Base-by-base conservation (phyloP, 1,140 invertebrate genomes). In the Bombus breviceps region DNA sequence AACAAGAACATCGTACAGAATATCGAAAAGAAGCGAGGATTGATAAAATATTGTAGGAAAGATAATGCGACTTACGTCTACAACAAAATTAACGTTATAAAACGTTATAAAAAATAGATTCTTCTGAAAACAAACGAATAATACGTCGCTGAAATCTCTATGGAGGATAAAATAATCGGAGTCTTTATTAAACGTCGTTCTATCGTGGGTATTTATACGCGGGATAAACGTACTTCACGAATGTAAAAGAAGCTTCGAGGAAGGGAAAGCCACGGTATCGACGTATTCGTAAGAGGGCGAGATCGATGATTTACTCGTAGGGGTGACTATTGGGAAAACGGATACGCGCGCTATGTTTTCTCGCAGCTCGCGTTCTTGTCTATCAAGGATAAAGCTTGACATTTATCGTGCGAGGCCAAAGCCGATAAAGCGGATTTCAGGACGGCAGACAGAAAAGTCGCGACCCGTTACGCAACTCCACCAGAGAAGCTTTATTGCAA, bases 251-350 rank as follows among this genome's bases (percentile, higher is more conserved):
- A 66, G 64, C n/a, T 22, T 6, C 3, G 25, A 69, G 41, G 81
- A 69, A 37, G 39, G 39, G 34, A 53, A 68, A 76, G 37, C 73
- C 81, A 34, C 81, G 32, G 64, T 80, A 59, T 41, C 34, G 77
- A 18, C 73, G 73, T 9, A 13, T 37, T 28, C 59, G 39, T 71
- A 39, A 39, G 77, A 73, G 25, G 53, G 13, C 10, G 25, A 62
- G 83, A 85, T 73, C 64, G 83, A 85, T 80, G 83, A n/a, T 57
- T 73, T 53, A 73, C 77, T 66, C 47, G 37, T 41, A 12, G 41
- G 22, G 57, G n/a, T 57, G 72, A 69, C 72, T 72, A 79, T 79
- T 80, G 68, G 68, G 32, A 47, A 57, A 75, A 69, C 47, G 77
- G 18, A 53, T 62, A 64, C 41, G 25, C 72, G 71, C 62, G 73